phyloP scores from a whole-genome alignment of 2,888 invertebrate genomes.

The Opisthograptis luteolata region DNA sequence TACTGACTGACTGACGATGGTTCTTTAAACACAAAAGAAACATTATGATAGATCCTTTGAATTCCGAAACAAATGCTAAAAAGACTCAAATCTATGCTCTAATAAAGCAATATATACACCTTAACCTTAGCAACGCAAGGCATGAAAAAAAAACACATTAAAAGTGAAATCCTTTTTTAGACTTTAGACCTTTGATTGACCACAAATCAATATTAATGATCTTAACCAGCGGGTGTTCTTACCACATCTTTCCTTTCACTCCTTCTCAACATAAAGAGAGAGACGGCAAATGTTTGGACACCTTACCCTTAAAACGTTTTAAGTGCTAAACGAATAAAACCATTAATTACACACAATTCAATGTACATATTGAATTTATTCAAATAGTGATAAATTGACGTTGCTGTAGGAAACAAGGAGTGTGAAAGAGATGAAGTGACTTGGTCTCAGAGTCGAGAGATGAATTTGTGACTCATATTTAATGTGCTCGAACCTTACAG shows the following conservation, averaged over 20 bases:
- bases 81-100: slow-evolving; percentile 7
- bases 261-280: slow-evolving; percentile 45
- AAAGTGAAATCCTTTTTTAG: slow-evolving; percentile 84
- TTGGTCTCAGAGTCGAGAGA: slow-evolving; percentile 9
- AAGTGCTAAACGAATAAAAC: slow-evolving; percentile 85
- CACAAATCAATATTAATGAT: slow-evolving; percentile 86
- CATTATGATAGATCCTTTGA: too few relatives aligned
- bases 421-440: slow-evolving; percentile 56
- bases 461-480: slow-evolving; percentile 13
- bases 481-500: too few relatives aligned
- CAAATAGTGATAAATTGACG: slow-evolving; percentile 82
- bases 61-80: not conserved
- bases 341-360: slow-evolving; percentile 84
- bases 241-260: slow-evolving; percentile 54
- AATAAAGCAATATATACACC: slow-evolving; percentile 53
- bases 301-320: slow-evolving; percentile 82
- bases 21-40: too few relatives aligned
- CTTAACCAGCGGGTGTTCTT: slow-evolving; percentile 78
- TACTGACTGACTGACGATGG: too few relatives aligned
- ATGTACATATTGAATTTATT: slow-evolving; percentile 85
- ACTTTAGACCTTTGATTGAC: slow-evolving; percentile 81
- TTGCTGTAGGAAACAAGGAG: slow-evolving; percentile 69
- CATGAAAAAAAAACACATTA: slow-evolving; percentile 77
- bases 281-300: slow-evolving; percentile 75
- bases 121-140: slow-evolving; percentile 50